phyloP scores from a whole-genome alignment of 2,888 invertebrate genomes.

The Augiades crinisus region DNA sequence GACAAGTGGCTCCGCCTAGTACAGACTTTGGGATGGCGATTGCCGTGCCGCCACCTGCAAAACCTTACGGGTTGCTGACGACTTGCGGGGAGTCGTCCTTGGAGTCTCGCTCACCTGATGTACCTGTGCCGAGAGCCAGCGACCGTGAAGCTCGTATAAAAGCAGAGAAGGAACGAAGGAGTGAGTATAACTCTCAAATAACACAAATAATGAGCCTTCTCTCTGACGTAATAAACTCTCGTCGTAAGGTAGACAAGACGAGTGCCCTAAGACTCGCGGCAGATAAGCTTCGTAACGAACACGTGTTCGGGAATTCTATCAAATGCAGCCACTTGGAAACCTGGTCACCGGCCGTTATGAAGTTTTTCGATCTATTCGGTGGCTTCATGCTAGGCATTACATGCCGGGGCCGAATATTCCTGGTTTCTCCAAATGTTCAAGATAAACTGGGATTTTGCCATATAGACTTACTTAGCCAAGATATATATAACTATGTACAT shows the following conservation, averaged over 20 bases:
- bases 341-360: conserved; percentile 81
- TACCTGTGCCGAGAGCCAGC: conserved; percentile 78
- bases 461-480: conserved; percentile 95
- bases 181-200: conserved; percentile 93
- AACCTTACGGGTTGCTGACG: conserved; percentile 47
- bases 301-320: conserved; percentile 82
- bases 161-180: conserved; percentile 95
- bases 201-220: conserved; percentile 90
- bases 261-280: conserved; percentile 93
- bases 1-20: conserved; percentile 45
- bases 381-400: conserved; percentile 92
- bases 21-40: conserved; percentile 53
- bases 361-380: conserved; percentile 85
- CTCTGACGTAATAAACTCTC: conserved; percentile 91
- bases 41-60: conserved; percentile 45
- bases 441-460: conserved; percentile 92
- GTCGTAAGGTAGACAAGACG: conserved; percentile 94
- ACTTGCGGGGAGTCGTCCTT: conserved; percentile 69
- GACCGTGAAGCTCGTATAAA: conserved; percentile 92
- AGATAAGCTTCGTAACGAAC: conserved; percentile 90
- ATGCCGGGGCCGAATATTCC: conserved; percentile 90
- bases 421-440: conserved; percentile 92
- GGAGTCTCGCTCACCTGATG: conserved; percentile 67
- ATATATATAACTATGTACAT: conserved; percentile 90
- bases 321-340: conserved; percentile 72